Base-by-base conservation (phyloP, 2,797 vertebrate species). In the Acrocephalus scirpaceus region DNA sequence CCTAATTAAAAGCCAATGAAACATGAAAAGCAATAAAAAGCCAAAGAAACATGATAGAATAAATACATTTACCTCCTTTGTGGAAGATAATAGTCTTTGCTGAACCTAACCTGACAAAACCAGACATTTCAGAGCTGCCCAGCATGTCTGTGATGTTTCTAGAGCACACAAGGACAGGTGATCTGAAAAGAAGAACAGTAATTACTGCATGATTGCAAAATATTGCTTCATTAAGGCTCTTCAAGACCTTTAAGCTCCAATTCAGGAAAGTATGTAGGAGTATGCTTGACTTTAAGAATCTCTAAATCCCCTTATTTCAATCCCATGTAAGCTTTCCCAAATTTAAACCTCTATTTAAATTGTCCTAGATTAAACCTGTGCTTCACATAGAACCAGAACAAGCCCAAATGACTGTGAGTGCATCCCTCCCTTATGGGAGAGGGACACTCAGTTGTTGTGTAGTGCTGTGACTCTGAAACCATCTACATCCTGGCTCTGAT, bases 121-220 rank as follows among this genome's bases (percentile, higher is more conserved):
- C 56, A 84, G 96, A 85, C 94, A 96, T 95, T 88, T 96, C 86
- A 48, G 93, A 89, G 71, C 60, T 73, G 74, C 73, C 86, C 44
- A 77, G 20, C 84, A 80, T 9, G 2, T 96, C 96, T 80, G 90
- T 23, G 57, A 70, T 83, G 78, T 95, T 97, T 97, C 96, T 93
- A 79, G 97, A 96, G 90, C 96, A 97, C 93, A 97, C 80, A 5
- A 97, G 92, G 78, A 95, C 94, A 88, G 98, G 93, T 47, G 97
- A 97, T 86, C 96, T 97, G 95, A 65, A 97, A 96, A 95, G 30
- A 66, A 83, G 45, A 54, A 89, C 26, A 84, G 47, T 19, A 71
- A 77, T 92, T 90, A 80, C 40, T n/a, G 17, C 56, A 40, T 8
- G 21, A 88, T 27, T 51, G 36, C 47, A 90, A 93, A 86, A 72